phyloP scores from a whole-genome alignment of 2,113 vertebrate genomes.

The rat (Rattus norvegicus) region GRCr8 NC_086026.1:24505501-24506000 shows the following conservation, averaged over 20 bases:
- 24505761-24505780: rapidly evolving
- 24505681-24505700: constrained; percentile 40
- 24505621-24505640: rapidly evolving
- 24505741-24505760: rapidly evolving
- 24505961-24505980: not conserved
- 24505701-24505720: constrained; percentile 64
- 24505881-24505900: constrained; percentile 80
- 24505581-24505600: not conserved
- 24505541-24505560: not conserved
- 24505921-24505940: not conserved
- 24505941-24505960: not conserved
- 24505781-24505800: rapidly evolving
- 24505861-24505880: constrained; percentile 69
- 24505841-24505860: constrained; percentile 79
- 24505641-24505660: constrained; percentile 64
- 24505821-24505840: constrained; percentile 76
- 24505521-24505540: not conserved
- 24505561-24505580: not conserved
- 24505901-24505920: constrained; percentile 75
- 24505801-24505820: constrained; percentile 78
- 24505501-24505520: not conserved
- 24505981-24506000: not conserved
- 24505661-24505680: constrained; percentile 74
- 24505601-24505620: not conserved
- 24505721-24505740: constrained; percentile 72